Evolutionary conservation across 2,888 invertebrate genomes (phyloP), one percentile per base, ranked within the genome.

Genomic region (Conchocele bisecta): DNA sequence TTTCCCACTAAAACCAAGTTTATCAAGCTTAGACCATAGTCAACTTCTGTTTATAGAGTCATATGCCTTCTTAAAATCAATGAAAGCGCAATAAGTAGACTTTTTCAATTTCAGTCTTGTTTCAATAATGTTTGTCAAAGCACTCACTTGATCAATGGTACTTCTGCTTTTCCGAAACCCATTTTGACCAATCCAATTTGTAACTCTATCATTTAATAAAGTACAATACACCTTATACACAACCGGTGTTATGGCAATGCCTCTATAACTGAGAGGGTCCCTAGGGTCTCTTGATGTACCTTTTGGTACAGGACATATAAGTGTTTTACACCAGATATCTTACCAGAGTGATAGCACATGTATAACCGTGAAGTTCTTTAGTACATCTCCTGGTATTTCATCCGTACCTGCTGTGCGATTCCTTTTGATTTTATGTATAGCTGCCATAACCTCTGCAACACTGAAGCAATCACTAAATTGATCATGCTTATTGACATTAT

Each of bases 211-310:
- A 46, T 46, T 46, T 13, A 46, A 9, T 5, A 46, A 22, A 15
- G 48, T 20, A 20, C 48, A 46, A 20, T 46, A 46, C 15, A 46
- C 28, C 22, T 46, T 46, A 46, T 46, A 46, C 9, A 46, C 24
- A 46, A 46, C 48, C 11, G 48, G 48, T 13, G 48, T 46, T 4
- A 46, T 46, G 11, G 48, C 48, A 11, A 46, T 46, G 28, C 48
- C 48, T 6, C 48, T 6, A 20, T 46, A 50, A 28, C n/a, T 31
- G 9, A 50, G 15, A 50, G 50, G 50, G 17, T 50, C 50, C 31
- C 29, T 50, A 5, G 28, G 50, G 31, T 26, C 50, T 31, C 50
- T 50, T 9, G 50, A n/a, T n/a, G n/a, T n/a, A n/a, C n/a, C n/a
- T n/a, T n/a, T n/a, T n/a, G n/a, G n/a, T n/a, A n/a, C n/a, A n/a